phyloP scores from a whole-genome alignment of 2,888 invertebrate species.

The Clanis bilineata region DNA sequence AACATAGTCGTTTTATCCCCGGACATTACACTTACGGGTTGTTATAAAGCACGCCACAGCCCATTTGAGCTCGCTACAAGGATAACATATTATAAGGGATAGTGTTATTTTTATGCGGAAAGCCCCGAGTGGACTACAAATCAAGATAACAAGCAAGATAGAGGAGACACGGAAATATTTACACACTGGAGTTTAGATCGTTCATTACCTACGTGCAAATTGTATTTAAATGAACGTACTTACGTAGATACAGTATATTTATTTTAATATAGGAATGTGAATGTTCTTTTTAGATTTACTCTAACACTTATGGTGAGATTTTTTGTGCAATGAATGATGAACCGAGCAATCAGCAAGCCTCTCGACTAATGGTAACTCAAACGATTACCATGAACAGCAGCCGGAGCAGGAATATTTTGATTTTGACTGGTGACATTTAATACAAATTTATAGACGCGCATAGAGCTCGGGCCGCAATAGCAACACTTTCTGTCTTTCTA shows the following conservation, averaged over 20 bases:
- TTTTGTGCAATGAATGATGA: no score
- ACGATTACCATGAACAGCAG: no score
- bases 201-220: constrained; percentile 6
- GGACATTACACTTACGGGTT: constrained; percentile 47
- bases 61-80: constrained; percentile 54
- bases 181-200: constrained; percentile 41
- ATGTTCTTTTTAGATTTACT: no score
- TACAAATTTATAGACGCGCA: no score
- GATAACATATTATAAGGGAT: constrained; percentile 56
- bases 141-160: constrained; percentile 74
- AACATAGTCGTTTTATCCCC: constrained; percentile 41
- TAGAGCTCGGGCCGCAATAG: no score
- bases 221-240: background rate
- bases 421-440: no score
- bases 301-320: no score
- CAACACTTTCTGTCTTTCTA: no score
- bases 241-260: background rate
- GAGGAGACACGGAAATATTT: constrained; percentile 58
- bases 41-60: constrained; percentile 58
- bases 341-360: no score
- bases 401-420: no score
- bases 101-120: constrained; percentile 66
- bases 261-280: background rate
- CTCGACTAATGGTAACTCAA: no score
- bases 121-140: constrained; percentile 68